Conservation (phyloP, 2,113 vertebrate genomes). For the Acanthisitta chloris region DNA sequence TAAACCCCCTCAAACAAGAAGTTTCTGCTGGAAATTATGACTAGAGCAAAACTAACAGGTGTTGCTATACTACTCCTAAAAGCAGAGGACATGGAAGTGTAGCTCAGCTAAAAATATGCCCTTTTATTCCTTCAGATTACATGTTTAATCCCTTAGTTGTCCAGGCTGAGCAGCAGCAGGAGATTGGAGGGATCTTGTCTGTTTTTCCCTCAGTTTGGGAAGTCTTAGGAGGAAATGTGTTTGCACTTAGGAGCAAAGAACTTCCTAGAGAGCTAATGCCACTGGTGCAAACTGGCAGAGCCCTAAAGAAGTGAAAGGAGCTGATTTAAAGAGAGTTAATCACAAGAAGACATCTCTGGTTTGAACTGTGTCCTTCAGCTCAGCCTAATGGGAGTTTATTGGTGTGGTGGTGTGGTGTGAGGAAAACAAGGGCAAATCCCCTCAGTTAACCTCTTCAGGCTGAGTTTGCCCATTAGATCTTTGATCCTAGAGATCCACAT, state of each 20-base stretch:
- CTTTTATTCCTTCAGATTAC: background rate
- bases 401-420: background rate
- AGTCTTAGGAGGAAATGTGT: slow-evolving; percentile 20
- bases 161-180: background rate
- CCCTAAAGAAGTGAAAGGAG: background rate
- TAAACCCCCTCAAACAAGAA: slow-evolving; percentile 27
- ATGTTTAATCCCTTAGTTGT: background rate
- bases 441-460: background rate
- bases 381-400: background rate
- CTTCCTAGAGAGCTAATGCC: background rate
- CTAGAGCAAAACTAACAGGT: slow-evolving; percentile 31
- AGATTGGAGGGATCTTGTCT: background rate
- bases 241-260: background rate
- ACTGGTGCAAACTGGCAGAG: background rate
- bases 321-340: background rate
- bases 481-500: background rate
- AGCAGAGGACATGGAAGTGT: background rate
- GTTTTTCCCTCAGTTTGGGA: background rate
- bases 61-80: background rate
- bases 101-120: background rate
- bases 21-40: slow-evolving; percentile 40
- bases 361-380: background rate
- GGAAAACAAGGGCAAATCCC: background rate
- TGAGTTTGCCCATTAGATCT: background rate
- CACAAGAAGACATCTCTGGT: background rate